A percentile compares a stretch with the other conserved stretches of the same genome.
Conservation (phyloP, 2,113 vertebrate species). For the Thunnus thynnus region DNA sequence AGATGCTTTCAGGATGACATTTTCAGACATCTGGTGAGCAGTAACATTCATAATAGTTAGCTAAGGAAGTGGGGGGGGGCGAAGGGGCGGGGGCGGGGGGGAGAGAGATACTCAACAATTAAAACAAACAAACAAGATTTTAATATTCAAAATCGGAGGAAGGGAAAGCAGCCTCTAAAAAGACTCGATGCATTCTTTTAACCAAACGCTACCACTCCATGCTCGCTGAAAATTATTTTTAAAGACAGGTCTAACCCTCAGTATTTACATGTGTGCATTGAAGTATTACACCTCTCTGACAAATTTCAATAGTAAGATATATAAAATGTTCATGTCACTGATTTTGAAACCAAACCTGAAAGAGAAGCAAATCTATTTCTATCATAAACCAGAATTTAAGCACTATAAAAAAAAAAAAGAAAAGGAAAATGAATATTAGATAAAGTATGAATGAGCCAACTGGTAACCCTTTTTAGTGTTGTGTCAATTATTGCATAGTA, state of each 20-base stretch:
- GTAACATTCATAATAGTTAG: slow-evolving; percentile 75
- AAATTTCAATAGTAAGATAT: slow-evolving; percentile 38
- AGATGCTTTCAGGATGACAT: slow-evolving; percentile 64
- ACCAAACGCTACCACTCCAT: slow-evolving; percentile 68
- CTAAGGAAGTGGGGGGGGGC: slow-evolving; percentile 33
- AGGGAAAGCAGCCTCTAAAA: slow-evolving; percentile 68
- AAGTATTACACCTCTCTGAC: slow-evolving; percentile 48
- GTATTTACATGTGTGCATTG: slow-evolving; percentile 73
- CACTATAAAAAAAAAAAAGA: slow-evolving; percentile 9
- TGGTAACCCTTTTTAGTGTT: slow-evolving; percentile 57
- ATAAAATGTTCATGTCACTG: slow-evolving; percentile 57
- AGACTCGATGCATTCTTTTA: slow-evolving; percentile 57
- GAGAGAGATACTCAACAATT: slow-evolving; percentile 25
- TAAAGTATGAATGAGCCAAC: slow-evolving; percentile 47
- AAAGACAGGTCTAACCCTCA: slow-evolving; percentile 47
- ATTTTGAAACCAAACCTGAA: slow-evolving; percentile 40
- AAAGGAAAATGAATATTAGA: slow-evolving; percentile 20
- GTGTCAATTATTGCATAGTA: slow-evolving; percentile 82
- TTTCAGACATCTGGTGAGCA: slow-evolving; percentile 60
- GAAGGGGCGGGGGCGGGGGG: no score
- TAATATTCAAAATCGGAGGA: slow-evolving; percentile 51
- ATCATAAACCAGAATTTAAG: slow-evolving; percentile 49
- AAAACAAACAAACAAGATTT: slow-evolving; percentile 60
- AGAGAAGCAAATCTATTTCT: slow-evolving; percentile 35
- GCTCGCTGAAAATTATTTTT: slow-evolving; percentile 49